phyloP scores from a whole-genome alignment of 2,888 invertebrate species.

The Notodonta dromedarius region DNA sequence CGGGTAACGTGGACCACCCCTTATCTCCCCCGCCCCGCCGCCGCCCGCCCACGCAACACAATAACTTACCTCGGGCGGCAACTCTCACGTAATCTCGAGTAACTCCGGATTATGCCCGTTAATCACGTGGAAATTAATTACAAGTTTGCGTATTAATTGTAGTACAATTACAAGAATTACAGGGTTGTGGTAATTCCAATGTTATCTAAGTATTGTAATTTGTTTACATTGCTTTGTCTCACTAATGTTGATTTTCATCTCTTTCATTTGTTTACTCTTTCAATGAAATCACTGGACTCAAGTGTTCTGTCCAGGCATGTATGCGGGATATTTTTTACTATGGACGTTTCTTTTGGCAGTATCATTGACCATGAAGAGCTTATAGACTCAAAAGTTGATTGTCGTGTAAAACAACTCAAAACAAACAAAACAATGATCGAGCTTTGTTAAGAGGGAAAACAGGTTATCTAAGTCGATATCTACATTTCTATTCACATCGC shows the following conservation, averaged over 20 bases:
- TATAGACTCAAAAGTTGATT: no score
- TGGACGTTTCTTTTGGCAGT: no score
- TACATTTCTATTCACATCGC: constrained; percentile 77
- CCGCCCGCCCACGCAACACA: constrained; percentile 65
- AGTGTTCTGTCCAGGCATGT: no score
- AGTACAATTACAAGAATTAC: constrained; percentile 78
- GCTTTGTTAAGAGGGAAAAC: constrained; percentile 63
- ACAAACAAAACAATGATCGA: constrained; percentile 47
- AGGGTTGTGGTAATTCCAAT: constrained; percentile 46
- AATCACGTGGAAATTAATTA: constrained; percentile 83
- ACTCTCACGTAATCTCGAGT: constrained; percentile 80
- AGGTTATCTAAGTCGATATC: constrained; percentile 75
- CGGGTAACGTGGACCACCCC: constrained; percentile 32
- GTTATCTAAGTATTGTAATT: constrained; percentile 6
- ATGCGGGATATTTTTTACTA: no score
- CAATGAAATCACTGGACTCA: no score
- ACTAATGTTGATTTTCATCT: background rate
- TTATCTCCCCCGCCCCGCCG: constrained; percentile 36
- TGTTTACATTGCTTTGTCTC: background rate
- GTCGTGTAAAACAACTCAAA: constrained; percentile 13
- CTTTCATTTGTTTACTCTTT: no score
- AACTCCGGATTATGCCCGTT: constrained; percentile 83
- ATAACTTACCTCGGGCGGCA: constrained; percentile 77
- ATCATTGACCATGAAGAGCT: no score
- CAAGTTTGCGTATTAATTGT: constrained; percentile 83